Base-by-base conservation (phyloP, 2,113 vertebrate genomes). In the Festucalex cinctus region DNA sequence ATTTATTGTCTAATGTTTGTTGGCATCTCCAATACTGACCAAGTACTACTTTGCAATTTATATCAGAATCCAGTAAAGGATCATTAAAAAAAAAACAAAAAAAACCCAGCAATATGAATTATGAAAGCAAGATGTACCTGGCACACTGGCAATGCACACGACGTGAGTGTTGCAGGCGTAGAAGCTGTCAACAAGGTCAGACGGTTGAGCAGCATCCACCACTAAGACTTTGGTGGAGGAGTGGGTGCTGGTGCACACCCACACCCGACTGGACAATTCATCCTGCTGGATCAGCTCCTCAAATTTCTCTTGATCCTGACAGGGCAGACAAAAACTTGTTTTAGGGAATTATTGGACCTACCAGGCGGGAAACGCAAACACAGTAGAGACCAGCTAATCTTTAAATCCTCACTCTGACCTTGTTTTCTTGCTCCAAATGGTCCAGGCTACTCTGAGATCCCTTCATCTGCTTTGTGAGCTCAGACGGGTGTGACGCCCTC, bases 111-210 rank as follows among this genome's bases (percentile, higher is more conserved):
- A n/a, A 32, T 32, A 32, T 32, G 4, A 32, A 32, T 32, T 32
- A 14, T 26, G 51, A 53, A n/a, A 20, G 10, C 37, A 37, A 8
- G n/a, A 65, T 91, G 81, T 73, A 98, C 97, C 97, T 0, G 97
- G 97, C 49, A 99, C 95, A 62, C 97, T 98, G 82, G 95, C 93
- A 63, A 99, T 96, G 78, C 97, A 98, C 19, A 98, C 92, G 0
- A 99, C 93, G 0, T 98, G 97, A 9, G 97, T 95, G 0, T 99
- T 99, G 91, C 97, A 99, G 78, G 97, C 95, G 0, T 96, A 98
- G 87, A 99, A 99, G 83, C 94, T 94, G 83, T 99, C 97, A 32
- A 99, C 94, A 9, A 96, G 88, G 0, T 95, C 95, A 46, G 94
- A 94, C 0, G 97, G 97, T 77, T 97, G 95, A 77, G 93, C 95